A percentile compares a stretch with the other conserved stretches of the same genome.
Evolutionary conservation across 2,888 invertebrate species (phyloP).

Genomic region (Parelbella ahira): DNA sequence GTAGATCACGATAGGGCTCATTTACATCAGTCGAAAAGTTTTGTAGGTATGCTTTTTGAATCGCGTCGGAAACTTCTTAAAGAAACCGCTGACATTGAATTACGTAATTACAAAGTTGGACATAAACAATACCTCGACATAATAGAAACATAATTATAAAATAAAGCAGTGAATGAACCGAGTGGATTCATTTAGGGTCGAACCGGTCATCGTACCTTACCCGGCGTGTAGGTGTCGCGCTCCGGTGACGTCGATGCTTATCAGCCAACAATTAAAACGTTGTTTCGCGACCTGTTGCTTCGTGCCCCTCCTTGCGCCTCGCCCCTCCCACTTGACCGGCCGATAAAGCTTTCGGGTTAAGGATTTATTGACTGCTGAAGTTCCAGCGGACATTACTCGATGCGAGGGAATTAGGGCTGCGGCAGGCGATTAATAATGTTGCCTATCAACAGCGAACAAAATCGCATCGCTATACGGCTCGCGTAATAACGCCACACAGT

Average conservation of each 20-base stretch:
- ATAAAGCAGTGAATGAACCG: slow-evolving; percentile 36
- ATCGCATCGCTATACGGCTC: slow-evolving; percentile 6
- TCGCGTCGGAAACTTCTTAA: slow-evolving; percentile 14
- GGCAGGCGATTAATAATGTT: background rate
- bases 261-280: slow-evolving; percentile 71
- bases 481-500: slow-evolving; percentile 5
- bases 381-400: slow-evolving; percentile 36
- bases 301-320: slow-evolving; percentile 37
- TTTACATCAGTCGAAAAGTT: background rate
- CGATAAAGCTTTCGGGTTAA: slow-evolving; percentile 36
- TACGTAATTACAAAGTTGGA: slow-evolving; percentile 13
- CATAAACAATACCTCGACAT: slow-evolving; percentile 13
- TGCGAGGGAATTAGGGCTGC: slow-evolving; percentile 22
- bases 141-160: slow-evolving; percentile 32
- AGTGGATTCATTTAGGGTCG: slow-evolving; percentile 58
- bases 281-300: slow-evolving; percentile 78
- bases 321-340: slow-evolving; percentile 16
- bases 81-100: slow-evolving; percentile 24
- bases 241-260: slow-evolving; percentile 72
- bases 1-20: slow-evolving; percentile 10
- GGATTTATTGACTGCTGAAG: slow-evolving; percentile 46
- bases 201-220: slow-evolving; percentile 65
- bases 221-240: slow-evolving; percentile 57
- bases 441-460: background rate
- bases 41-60: slow-evolving; percentile 1